These are phyloP conservation scores for Scaptomyza caliginosa DNA, from an alignment of 2,888 invertebrate genomes.

Conservation along the genomic window DNA sequence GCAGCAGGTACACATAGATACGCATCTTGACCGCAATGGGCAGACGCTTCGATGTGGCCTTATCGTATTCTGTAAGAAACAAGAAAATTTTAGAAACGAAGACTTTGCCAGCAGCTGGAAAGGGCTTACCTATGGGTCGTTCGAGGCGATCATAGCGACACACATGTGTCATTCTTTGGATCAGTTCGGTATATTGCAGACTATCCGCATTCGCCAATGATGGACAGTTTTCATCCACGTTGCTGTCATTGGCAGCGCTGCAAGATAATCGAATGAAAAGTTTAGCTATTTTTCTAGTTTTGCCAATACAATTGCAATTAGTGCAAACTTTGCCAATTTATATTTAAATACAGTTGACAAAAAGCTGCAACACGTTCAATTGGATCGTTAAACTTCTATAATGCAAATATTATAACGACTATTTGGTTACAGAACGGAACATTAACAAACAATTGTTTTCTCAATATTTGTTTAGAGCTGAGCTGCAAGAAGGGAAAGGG, in stretches of 20 bases:
- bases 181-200: constrained; percentile 81
- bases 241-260: constrained; percentile 44
- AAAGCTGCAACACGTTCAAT: constrained; percentile 10
- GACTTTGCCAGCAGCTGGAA: too few species aligned
- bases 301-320: too few species aligned
- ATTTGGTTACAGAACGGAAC: constrained; percentile 7
- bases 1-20: constrained; percentile 79
- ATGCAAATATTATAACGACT: constrained; percentile 6
- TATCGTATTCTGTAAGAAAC: constrained; percentile 41
- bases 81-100: background rate
- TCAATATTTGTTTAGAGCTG: constrained; percentile 18
- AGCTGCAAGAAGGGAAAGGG: background rate
- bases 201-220: constrained; percentile 76
- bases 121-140: constrained; percentile 76
- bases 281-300: too few species aligned
- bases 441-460: constrained; percentile 6
- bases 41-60: constrained; percentile 51
- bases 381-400: background rate
- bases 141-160: constrained; percentile 83
- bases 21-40: constrained; percentile 77
- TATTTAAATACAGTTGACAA: constrained; percentile 18
- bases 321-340: constrained; percentile 1
- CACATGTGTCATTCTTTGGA: constrained; percentile 81
- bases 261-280: background rate
- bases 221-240: constrained; percentile 76